Conservation (phyloP, 2,113 vertebrate species). For the Myanophis thanlyinensis region DNA sequence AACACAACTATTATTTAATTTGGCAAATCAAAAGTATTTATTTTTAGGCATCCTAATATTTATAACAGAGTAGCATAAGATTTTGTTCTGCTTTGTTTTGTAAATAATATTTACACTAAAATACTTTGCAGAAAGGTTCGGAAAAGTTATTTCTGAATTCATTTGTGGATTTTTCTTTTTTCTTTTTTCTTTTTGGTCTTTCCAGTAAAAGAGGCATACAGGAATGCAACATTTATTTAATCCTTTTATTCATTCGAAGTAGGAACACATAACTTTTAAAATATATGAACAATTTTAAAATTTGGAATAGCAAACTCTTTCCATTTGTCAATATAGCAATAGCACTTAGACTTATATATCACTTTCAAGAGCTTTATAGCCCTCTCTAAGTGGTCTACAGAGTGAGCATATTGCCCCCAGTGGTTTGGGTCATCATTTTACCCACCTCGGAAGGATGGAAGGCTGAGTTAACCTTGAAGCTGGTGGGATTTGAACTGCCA, state of each 20-base stretch:
- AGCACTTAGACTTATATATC: no score
- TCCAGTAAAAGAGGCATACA: neutral
- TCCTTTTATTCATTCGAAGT: neutral
- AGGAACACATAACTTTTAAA: neutral
- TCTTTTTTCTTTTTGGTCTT: neutral
- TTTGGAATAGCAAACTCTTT: neutral
- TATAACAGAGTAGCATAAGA: neutral
- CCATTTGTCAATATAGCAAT: no score
- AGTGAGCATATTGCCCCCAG: no score
- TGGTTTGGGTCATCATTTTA: no score
- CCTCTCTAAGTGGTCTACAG: no score
- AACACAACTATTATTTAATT: neutral
- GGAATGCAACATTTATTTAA: neutral
- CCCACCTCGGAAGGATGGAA: no score
- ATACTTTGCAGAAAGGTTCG: neutral
- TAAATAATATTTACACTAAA: neutral
- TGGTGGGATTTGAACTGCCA: no score
- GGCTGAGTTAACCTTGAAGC: no score
- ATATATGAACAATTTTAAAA: neutral
- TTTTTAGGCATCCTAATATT: neutral
- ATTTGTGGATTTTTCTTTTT: neutral
- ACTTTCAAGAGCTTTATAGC: no score
- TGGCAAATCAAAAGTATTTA: neutral
- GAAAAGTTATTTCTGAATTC: neutral
- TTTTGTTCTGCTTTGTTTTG: neutral